Evolutionary conservation across 2,888 invertebrate species (phyloP), one percentile per base, ranked within the genome.

Genomic region (Melitaea athalia): DNA sequence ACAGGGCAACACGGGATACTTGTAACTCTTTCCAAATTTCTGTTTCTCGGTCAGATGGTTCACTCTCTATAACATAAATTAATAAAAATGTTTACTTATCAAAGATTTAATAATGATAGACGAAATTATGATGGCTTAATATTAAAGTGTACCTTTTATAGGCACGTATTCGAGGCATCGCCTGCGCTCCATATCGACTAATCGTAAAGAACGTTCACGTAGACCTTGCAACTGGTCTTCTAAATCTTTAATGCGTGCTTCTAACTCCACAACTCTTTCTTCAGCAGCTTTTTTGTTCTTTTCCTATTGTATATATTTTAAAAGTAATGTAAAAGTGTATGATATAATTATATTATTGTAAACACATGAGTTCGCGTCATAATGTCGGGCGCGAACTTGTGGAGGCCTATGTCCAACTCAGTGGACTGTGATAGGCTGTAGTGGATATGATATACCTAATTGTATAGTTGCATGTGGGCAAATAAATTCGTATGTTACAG

Each of bases 11-110:
- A 55, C 86, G 81, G 0, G 89, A 84, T 15, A 78, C 81, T 78
- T 93, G 89, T 14, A 94, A 81, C 67, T 94, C 93, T 76, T 89
- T 90, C 88, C 90, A 94, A 70, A 94, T 80, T 59, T 91, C 89
- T 0, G 91, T 87, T 79, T 94, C 94, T 73, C 88, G 87, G 50
- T 92, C 88, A 0, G 89, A 78, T 7, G 92, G 92, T 69, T 91
- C 88, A 47, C 62, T 81, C 78, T 92, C 92, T 92, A 59, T 64
- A 53, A 55, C 5, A 33, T 24, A 17, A 7, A 24, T 38, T 52
- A 3, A 49, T 11, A 31, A 24, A 33, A 14, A 45, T 45, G 5
- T 11, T 4, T 8, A 6, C 11, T 10, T 14, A 45, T 14, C 11
- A 45, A 45, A 7, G 1, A 45, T 45, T 45, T 1, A 45, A 11